Percentiles rank a stretch among this genome's conserved stretches.
These are phyloP conservation scores for Pseudochirops corinnae DNA, from an alignment of 2,797 vertebrate species.

Conservation along the genomic window DNA sequence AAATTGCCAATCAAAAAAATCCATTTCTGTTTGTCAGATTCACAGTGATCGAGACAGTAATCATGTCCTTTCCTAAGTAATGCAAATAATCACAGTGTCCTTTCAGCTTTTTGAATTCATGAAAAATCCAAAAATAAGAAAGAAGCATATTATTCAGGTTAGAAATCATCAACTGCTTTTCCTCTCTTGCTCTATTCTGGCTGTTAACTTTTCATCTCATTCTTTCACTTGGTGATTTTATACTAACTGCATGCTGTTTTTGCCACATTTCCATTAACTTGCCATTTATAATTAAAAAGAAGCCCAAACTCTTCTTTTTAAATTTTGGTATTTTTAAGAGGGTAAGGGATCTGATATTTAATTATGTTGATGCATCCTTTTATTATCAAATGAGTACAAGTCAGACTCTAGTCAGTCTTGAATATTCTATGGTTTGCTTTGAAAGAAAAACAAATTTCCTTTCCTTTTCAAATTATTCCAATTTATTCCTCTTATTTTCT, in stretches of 20 bases:
- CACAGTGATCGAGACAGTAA: constrained; percentile 61
- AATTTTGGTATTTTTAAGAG: constrained; percentile 75
- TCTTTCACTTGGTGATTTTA: constrained; percentile 82
- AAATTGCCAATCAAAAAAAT: constrained; percentile 66
- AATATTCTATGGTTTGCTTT: neutral
- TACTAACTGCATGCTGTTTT: constrained; percentile 85
- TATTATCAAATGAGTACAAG: constrained; percentile 40
- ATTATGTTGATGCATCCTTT: constrained; percentile 43
- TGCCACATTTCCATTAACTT: constrained; percentile 82
- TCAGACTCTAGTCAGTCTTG: constrained; percentile 24
- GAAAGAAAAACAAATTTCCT: neutral
- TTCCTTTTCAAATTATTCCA: constrained; percentile 12
- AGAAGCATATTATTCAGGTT: constrained; percentile 78
- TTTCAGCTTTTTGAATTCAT: constrained; percentile 72
- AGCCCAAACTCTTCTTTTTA: constrained; percentile 55
- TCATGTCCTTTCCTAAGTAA: constrained; percentile 60
- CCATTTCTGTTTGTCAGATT: constrained; percentile 68
- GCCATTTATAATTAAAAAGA: constrained; percentile 44
- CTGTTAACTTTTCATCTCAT: constrained; percentile 79
- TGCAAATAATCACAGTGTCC: constrained; percentile 36
- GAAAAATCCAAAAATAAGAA: constrained; percentile 81
- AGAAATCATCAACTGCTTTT: constrained; percentile 72
- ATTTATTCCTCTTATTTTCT: neutral
- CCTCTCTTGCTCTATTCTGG: constrained; percentile 77
- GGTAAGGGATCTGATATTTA: constrained; percentile 47